Percentiles rank a stretch among this genome's conserved stretches.
phyloP scores from a whole-genome alignment of 2,888 invertebrate genomes.

The Habrosyne pyritoides region DNA sequence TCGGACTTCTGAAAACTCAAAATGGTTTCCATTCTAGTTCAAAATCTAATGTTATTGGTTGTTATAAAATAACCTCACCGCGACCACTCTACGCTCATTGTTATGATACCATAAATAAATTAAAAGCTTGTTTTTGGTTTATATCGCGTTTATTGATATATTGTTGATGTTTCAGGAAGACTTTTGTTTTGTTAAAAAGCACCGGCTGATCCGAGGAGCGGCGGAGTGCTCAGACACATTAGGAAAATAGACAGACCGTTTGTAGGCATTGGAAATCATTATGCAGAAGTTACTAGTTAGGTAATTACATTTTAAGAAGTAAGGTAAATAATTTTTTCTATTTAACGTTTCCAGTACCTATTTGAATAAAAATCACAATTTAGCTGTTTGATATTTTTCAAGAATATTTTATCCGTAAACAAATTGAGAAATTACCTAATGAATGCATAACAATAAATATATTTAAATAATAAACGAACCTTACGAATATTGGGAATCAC shows the following conservation, averaged over 20 bases:
- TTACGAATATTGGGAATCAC: not conserved
- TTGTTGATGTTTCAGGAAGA: conserved; percentile 67
- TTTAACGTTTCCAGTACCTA: too few species aligned
- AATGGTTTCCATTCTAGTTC: not conserved
- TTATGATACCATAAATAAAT: conserved; percentile 55
- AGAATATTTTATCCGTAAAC: too few species aligned
- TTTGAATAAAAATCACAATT: too few species aligned
- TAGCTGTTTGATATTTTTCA: too few species aligned
- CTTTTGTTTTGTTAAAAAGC: conserved; percentile 70
- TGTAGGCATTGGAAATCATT: conserved; percentile 45
- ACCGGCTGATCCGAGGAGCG: conserved; percentile 50
- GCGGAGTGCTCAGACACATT: conserved; percentile 60
- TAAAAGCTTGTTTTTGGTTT: conserved; percentile 47
- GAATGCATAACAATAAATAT: too few species aligned
- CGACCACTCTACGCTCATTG: conserved; percentile 44
- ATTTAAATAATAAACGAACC: not conserved
- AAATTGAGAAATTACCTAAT: too few species aligned
- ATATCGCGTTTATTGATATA: conserved; percentile 56
- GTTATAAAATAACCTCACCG: conserved; percentile 31
- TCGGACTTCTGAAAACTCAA: not conserved
- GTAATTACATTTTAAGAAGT: not conserved
- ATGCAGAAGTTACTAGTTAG: conserved; percentile 39
- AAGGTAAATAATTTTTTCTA: too few species aligned
- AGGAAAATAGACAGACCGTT: conserved; percentile 72
- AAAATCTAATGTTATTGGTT: conserved; percentile 1